Evolutionary conservation across 1,140 invertebrate species (phyloP), one percentile per base, ranked within the genome.

Genomic region (Eubasilissa regina): DNA sequence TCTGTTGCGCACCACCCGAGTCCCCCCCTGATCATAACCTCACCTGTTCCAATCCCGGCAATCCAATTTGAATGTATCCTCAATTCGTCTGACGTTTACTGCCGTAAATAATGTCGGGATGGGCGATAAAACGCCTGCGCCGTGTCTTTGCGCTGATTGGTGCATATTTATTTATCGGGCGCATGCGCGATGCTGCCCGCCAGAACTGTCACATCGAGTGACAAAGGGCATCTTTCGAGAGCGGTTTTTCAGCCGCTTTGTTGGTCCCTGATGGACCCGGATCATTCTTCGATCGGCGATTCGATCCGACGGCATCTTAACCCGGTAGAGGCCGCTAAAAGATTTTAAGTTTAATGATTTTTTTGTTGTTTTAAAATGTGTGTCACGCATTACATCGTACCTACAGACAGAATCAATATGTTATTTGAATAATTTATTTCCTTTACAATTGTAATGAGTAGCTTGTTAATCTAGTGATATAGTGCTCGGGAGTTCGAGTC

Each of bases 31-130:
- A 11, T 21, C 48, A 35, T 43, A 68, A 56, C 21, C 48, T 47
- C 56, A 60, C 35, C 75, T 76, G 75, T 76, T 62, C 75, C 75
- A 76, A 62, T 62, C 19, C 17, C 62, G 43, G 56, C 75, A 76
- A 62, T 62, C 19, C 17, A 17, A 56, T 58, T 64, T 64, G 58
- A 78, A 78, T 70, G 70, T 72, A 72, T 78, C 45, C 45, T 51
- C 77, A 45, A 73, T 79, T 51, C 45, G 25, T 19, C 8, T 58
- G 68, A 79, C 68, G 19, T 73, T 73, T 60, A 79, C 35, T 47
- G 70, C 66, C 70, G 70, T 79, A 79, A 73, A 74, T 79, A 74
- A 76, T 73, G 51, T 35, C 66, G 45, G 58, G 45, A 75, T 48
- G 25, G 75, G 43, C 58, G 44, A 44, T 75, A 45, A 76, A 25